These are phyloP conservation scores for Hypothenemus hampei DNA, from an alignment of 1,140 invertebrate species.

Conservation along the genomic window DNA sequence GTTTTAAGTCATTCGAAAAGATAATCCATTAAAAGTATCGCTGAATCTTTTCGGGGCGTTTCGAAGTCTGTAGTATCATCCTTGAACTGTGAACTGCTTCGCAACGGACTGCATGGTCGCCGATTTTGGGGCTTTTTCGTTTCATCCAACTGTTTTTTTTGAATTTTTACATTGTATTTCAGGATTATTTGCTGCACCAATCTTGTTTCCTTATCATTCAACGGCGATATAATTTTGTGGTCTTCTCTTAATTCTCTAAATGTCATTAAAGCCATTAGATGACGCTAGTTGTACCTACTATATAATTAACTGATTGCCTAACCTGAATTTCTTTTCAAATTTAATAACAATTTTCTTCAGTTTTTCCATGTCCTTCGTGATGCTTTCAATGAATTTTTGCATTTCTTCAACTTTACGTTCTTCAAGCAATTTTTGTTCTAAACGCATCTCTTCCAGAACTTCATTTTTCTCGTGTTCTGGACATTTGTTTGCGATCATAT, in stretches of 20 bases:
- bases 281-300: too few species aligned
- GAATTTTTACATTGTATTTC: constrained; percentile 13
- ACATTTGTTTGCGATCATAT: constrained; percentile 7
- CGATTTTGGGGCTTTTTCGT: neutral
- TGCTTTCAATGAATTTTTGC: constrained; percentile 1
- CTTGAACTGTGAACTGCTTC: neutral
- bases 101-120: constrained; percentile 3
- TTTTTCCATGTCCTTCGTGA: constrained; percentile 11
- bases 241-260: constrained; percentile 16
- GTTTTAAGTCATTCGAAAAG: too few species aligned
- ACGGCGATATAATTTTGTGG: constrained; percentile 3
- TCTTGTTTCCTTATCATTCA: constrained; percentile 27
- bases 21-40: constrained; percentile 25
- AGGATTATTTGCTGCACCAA: constrained; percentile 22
- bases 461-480: neutral
- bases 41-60: neutral
- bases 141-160: constrained; percentile 5
- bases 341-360: constrained; percentile 30
- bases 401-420: constrained; percentile 8
- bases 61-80: neutral
- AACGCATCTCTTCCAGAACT: neutral
- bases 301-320: too few species aligned
- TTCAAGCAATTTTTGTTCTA: constrained; percentile 5
- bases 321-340: constrained; percentile 28
- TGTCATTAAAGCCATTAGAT: too few species aligned